Conservation (phyloP, 2,113 vertebrate species). For the Ornithorhynchus anatinus region DNA sequence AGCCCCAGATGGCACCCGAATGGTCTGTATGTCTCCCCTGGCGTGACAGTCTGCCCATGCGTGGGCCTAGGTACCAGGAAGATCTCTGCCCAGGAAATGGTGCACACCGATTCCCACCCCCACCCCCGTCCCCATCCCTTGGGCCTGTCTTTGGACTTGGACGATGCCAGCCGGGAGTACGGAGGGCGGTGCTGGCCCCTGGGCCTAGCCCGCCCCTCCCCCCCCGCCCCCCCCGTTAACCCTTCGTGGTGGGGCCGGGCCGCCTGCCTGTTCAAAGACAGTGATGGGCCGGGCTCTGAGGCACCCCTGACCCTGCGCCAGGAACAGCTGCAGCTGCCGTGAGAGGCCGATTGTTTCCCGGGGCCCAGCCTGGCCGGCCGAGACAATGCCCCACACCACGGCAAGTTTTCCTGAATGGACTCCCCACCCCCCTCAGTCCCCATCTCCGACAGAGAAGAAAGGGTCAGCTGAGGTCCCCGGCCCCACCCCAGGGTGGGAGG, state of each 20-base stretch:
- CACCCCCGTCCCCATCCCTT: not conserved
- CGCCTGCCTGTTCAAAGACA: too few species aligned
- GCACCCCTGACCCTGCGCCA: not conserved
- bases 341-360: conserved; percentile 34
- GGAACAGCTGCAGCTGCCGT: conserved; percentile 24
- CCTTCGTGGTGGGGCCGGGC: not conserved
- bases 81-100: not conserved
- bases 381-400: not conserved
- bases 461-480: conserved; percentile 36
- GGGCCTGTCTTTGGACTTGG: not conserved
- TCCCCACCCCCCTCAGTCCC: not conserved
- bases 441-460: not conserved
- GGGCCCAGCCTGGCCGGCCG: not conserved
- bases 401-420: conserved; percentile 23
- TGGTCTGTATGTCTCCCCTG: too few species aligned
- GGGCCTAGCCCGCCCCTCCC: not conserved
- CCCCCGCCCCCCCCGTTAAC: not conserved
- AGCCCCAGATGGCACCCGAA: too few species aligned
- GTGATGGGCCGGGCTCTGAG: not conserved
- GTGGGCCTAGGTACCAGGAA: not conserved
- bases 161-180: not conserved
- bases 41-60: too few species aligned
- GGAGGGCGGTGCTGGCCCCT: not conserved
- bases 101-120: too few species aligned
- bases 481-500: conserved; percentile 4